Percentiles rank a stretch among this genome's conserved stretches.
These are phyloP conservation scores for Micromussa lordhowensis DNA, from an alignment of 92 coral and sea anemone species.

Conservation along the genomic window DNA sequence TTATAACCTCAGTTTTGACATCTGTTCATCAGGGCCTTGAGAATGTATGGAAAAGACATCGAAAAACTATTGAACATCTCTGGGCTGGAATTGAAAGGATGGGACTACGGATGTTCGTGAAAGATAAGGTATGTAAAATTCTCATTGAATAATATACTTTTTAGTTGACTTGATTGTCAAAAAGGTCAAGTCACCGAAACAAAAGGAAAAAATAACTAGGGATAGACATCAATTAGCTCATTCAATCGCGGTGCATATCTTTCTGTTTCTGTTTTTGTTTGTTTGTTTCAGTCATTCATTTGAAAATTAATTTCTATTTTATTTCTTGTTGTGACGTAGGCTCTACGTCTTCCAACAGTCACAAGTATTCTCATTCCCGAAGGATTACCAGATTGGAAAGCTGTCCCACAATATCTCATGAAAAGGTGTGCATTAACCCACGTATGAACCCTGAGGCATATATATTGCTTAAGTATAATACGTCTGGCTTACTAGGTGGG, in stretches of 20 bases:
- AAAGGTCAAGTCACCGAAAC: too few relatives aligned
- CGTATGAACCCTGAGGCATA: too few relatives aligned
- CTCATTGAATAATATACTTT: too few relatives aligned
- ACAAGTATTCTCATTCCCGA: slow-evolving; percentile 87
- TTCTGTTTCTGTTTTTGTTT: not conserved
- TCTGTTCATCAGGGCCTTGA: slow-evolving; percentile 80
- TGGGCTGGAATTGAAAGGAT: slow-evolving; percentile 89
- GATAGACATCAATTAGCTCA: too few relatives aligned
- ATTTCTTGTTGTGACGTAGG: slow-evolving; percentile 20
- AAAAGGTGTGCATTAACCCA: slow-evolving; percentile 70
- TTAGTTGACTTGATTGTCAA: too few relatives aligned
- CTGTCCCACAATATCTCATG: slow-evolving; percentile 78
- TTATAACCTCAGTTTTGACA: not conserved
- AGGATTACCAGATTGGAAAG: slow-evolving; percentile 92
- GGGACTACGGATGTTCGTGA: slow-evolving; percentile 83
- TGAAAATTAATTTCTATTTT: not conserved
- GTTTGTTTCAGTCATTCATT: too few relatives aligned
- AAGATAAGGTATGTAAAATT: slow-evolving; percentile 74
- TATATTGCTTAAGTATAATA: too few relatives aligned
- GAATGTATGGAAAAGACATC: slow-evolving; percentile 85
- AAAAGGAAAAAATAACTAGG: too few relatives aligned
- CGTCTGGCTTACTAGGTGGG: too few relatives aligned
- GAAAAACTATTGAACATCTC: slow-evolving; percentile 77
- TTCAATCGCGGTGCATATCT: too few relatives aligned
- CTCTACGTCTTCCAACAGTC: slow-evolving; percentile 85